Evolutionary conservation across 1,140 invertebrate species (phyloP).

Genomic region (Drosophila orosa): DNA sequence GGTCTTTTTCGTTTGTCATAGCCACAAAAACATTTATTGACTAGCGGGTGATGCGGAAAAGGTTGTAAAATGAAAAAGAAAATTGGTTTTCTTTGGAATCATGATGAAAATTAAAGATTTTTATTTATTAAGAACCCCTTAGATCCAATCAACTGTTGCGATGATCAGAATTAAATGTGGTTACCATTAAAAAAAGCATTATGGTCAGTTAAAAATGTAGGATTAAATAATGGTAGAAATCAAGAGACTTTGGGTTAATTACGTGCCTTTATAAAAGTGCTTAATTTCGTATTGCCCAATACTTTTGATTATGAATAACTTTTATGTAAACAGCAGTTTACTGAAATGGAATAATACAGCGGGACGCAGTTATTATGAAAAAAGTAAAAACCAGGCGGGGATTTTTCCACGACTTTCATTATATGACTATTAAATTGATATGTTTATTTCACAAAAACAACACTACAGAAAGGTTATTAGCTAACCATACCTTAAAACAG

Average conservation of each 20-base stretch:
- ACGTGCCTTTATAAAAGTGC: background rate
- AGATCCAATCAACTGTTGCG: background rate
- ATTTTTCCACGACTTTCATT: background rate
- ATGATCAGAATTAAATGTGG: background rate
- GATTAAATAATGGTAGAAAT: background rate
- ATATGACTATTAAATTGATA: conserved; percentile 1
- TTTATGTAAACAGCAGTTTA: background rate
- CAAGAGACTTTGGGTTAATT: background rate
- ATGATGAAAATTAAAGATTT: conserved; percentile 3
- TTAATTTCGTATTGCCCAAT: background rate
- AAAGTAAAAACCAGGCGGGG: too few relatives aligned
- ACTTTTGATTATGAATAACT: background rate
- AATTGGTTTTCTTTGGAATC: background rate
- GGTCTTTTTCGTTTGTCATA: conserved; percentile 18
- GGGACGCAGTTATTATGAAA: background rate
- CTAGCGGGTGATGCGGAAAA: conserved; percentile 9
- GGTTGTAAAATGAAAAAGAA: background rate
- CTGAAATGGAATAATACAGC: background rate
- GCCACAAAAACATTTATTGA: conserved; percentile 7
- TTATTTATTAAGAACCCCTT: background rate
- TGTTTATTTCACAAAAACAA: background rate
- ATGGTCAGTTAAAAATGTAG: background rate
- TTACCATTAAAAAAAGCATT: background rate
- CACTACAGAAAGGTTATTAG: background rate
- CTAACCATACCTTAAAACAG: background rate